A percentile compares a stretch with the other conserved stretches of the same genome.
Evolutionary conservation across 2,113 vertebrate species (phyloP).

Genomic region (Leptobrachium ailaonicum): DNA sequence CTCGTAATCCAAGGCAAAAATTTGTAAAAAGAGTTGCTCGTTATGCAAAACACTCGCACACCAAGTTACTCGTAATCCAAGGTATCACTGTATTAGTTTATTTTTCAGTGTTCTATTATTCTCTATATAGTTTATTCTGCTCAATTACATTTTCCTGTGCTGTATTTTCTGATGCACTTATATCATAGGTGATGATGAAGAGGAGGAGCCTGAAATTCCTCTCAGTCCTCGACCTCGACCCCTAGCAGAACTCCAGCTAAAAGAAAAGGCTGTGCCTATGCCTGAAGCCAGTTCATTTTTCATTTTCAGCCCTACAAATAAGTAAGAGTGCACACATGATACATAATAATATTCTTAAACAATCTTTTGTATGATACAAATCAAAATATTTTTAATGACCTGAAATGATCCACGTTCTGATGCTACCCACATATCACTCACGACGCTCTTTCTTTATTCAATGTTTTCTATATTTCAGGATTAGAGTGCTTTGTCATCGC

Average conservation of each 20-base stretch:
- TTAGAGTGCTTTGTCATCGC: conserved; percentile 90
- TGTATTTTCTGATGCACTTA: background rate
- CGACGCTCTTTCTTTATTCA: background rate
- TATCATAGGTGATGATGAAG: conserved; percentile 87
- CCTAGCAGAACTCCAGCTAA: conserved; percentile 92
- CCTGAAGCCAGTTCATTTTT: conserved; percentile 95
- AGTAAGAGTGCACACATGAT: conserved; percentile 67
- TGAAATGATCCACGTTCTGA: too few species aligned
- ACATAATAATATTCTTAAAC: background rate
- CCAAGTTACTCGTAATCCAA: too few species aligned
- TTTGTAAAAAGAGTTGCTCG: too few species aligned
- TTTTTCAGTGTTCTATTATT: too few species aligned
- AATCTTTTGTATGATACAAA: background rate
- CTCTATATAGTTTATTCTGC: too few species aligned
- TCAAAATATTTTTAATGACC: too few species aligned
- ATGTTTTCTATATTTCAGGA: conserved; percentile 63
- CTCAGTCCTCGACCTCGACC: conserved; percentile 90
- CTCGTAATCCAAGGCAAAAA: too few species aligned
- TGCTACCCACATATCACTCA: background rate
- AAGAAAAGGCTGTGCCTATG: conserved; percentile 94
- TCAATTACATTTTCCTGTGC: too few species aligned
- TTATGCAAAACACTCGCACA: too few species aligned
- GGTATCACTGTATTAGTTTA: too few species aligned
- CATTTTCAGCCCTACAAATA: conserved; percentile 95
- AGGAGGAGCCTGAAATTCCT: conserved; percentile 92